A percentile compares a stretch with the other conserved stretches of the same genome.
phyloP scores from a whole-genome alignment of 2,113 vertebrate genomes.

The Centropus bengalensis region DNA sequence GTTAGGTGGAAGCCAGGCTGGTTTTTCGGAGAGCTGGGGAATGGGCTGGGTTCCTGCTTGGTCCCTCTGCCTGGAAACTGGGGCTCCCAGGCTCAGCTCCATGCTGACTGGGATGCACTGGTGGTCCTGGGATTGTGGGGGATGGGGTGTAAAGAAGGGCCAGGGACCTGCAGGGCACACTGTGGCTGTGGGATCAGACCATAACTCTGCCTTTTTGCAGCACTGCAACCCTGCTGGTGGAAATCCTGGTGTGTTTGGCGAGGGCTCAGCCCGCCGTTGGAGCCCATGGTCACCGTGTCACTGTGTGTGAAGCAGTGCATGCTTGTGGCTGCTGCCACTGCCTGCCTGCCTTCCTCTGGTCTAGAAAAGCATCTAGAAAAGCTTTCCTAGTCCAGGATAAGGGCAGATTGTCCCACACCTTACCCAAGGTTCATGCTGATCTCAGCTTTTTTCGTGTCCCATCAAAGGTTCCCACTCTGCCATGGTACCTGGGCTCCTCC shows the following conservation, averaged over 20 bases:
- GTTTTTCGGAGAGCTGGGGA: background rate
- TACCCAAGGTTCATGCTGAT: accelerated
- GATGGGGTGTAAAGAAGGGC: background rate
- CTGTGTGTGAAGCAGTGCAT: accelerated
- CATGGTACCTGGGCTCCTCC: accelerated
- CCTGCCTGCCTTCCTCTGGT: background rate
- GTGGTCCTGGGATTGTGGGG: accelerated
- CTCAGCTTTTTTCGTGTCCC: background rate
- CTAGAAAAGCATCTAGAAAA: background rate
- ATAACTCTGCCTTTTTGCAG: accelerated
- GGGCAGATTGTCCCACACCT: background rate
- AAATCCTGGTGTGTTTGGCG: background rate
- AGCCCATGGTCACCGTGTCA: background rate
- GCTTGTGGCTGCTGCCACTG: background rate
- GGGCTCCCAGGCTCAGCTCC: background rate
- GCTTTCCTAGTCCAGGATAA: background rate
- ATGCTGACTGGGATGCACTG: accelerated
- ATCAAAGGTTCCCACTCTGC: accelerated
- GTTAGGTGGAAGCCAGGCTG: background rate
- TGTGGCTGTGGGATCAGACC: background rate
- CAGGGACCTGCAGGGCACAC: accelerated
- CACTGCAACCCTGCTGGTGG: background rate
- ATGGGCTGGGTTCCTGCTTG: background rate
- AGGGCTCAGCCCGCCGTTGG: accelerated
- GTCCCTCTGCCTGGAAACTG: background rate